These are phyloP conservation scores for Cerastis rubricosa DNA, from an alignment of 2,888 invertebrate species.

Conservation along the genomic window DNA sequence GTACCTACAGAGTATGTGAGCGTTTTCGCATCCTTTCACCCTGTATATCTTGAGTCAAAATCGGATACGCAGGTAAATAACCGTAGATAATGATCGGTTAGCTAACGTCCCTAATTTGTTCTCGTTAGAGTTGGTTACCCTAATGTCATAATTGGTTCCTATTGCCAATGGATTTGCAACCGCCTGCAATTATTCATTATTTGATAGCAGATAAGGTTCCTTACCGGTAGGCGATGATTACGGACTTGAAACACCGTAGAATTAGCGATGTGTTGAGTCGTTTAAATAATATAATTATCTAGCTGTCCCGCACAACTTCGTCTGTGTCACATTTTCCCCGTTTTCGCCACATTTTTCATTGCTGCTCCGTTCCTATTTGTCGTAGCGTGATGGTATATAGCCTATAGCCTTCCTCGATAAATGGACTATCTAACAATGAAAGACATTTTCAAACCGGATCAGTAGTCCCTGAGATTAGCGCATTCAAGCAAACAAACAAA, in stretches of 20 bases:
- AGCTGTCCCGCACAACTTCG: no score
- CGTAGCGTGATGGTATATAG: no score
- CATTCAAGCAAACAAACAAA: no score
- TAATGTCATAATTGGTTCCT: slow-evolving; percentile 38
- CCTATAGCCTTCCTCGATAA: no score
- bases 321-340: no score
- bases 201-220: slow-evolving; percentile 48
- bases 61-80: neutral
- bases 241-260: neutral
- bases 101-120: slow-evolving; percentile 10
- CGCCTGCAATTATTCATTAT: slow-evolving; percentile 34
- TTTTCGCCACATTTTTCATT: no score
- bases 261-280: neutral
- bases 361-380: no score
- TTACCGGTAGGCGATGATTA: slow-evolving; percentile 7
- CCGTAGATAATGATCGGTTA: slow-evolving; percentile 4
- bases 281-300: slow-evolving; percentile 16
- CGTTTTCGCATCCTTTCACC: no score
- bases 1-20: no score
- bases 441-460: no score
- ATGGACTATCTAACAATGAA: no score
- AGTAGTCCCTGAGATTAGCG: no score
- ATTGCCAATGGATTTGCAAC: slow-evolving; percentile 33
- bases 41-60: neutral
- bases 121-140: slow-evolving; percentile 21